These are phyloP conservation scores for Stegana nigrithorax DNA, from an alignment of 2,888 invertebrate species.

Conservation along the genomic window DNA sequence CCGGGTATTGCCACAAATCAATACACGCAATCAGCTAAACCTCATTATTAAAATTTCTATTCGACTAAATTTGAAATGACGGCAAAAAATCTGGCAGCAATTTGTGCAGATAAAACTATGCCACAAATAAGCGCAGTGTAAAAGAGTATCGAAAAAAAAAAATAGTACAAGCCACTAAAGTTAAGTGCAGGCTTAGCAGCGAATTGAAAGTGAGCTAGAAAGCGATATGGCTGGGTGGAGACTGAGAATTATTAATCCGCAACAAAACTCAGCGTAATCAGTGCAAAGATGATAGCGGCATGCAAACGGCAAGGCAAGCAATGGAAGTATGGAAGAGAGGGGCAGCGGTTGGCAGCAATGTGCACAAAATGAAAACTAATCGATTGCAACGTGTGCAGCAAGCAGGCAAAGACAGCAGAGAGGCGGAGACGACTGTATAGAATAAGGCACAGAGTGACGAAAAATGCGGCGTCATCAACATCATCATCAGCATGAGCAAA, in stretches of 20 bases:
- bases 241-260: constrained; percentile 20
- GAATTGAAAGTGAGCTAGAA: not conserved
- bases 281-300: constrained; percentile 30
- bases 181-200: not conserved
- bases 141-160: too few species aligned
- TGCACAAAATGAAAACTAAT: constrained; percentile 59
- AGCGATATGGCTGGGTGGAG: not conserved
- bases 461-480: constrained; percentile 23
- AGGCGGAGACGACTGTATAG: constrained; percentile 16
- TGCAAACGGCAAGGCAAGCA: too few species aligned
- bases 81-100: too few species aligned
- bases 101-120: too few species aligned
- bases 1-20: too few species aligned
- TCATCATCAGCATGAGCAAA: not conserved
- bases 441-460: constrained; percentile 34
- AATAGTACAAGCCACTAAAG: not conserved
- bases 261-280: constrained; percentile 4
- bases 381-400: constrained; percentile 44
- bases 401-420: not conserved
- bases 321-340: too few species aligned
- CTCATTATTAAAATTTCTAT: too few species aligned
- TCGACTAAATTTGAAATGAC: too few species aligned
- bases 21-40: too few species aligned
- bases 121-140: not conserved
- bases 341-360: too few species aligned